Evolutionary conservation across 2,113 vertebrate genomes (phyloP), one percentile per base, ranked within the genome.

Genomic region (Eulemur macaco): DNA sequence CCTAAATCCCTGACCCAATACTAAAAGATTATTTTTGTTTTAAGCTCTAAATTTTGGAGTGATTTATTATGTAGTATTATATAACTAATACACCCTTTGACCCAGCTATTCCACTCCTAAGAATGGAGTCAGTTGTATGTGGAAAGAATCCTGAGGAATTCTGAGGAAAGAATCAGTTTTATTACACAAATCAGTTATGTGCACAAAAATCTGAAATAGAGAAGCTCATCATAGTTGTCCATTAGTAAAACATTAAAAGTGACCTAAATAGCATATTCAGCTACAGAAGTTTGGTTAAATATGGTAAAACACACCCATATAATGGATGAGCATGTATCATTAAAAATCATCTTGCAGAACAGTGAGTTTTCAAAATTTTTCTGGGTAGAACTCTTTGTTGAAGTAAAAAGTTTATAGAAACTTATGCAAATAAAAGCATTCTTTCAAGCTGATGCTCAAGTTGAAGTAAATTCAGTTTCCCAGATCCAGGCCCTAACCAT

Each of bases 141-240:
- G 17, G 21, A 92, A 63, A 81, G n/a, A 80, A 93, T 80, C 50
- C 88, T 69, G 37, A 90, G n/a, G n/a, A 63, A 89, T 76, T 95
- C 69, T 56, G 37, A 76, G 60, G 11, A 37, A 87, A 87, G 34
- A 83, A 47, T 64, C 71, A 42, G 37, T 66, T 45, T 31, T 23
- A 10, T 18, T 71, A 5, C 6, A 64, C 54, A 88, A 88, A 77
- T n/a, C 50, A 88, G n/a, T 58, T 58, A 60, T 5, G 68, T 11
- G 10, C 25, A 68, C 37, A 66, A 66, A 78, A 47, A 23, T 27
- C 73, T 80, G 86, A 3, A 64, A 74, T 23, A 64, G 80, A 89
- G 23, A 91, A 69, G 68, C 8, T 76, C 71, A 47, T 68, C 11
- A 50, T 23, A 63, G 25, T 63, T 60, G 42, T 76, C 34, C 63